A percentile compares a stretch with the other conserved stretches of the same genome.
Conservation (phyloP, 2,113 vertebrate genomes). For the Myodes glareolus region DNA sequence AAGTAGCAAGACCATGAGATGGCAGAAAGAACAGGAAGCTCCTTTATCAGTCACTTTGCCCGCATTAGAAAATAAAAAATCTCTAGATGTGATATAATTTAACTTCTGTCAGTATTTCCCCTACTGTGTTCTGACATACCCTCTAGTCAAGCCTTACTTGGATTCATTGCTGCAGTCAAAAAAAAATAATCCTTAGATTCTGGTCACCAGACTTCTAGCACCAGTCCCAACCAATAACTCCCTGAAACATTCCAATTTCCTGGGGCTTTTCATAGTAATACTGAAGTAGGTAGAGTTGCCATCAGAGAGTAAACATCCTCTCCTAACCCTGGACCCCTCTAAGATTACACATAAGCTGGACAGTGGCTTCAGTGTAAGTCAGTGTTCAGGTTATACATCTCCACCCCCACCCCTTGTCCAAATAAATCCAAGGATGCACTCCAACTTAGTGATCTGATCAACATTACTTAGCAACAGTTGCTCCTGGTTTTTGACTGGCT, state of each 20-base stretch:
- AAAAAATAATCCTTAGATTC: slow-evolving; percentile 80
- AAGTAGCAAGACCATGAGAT: background rate
- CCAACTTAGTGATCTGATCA: background rate
- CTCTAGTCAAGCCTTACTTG: background rate
- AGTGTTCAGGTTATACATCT: background rate
- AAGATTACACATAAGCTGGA: background rate
- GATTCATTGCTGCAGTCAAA: slow-evolving; percentile 64
- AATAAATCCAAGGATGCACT: background rate
- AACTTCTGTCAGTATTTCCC: background rate
- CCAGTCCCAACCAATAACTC: slow-evolving; percentile 37
- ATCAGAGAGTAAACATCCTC: background rate
- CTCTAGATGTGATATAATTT: background rate
- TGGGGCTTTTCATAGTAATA: background rate
- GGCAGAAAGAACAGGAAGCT: background rate
- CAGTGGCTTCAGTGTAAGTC: background rate
- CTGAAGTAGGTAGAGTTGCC: accelerated
- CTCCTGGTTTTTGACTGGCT: background rate
- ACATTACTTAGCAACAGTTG: background rate
- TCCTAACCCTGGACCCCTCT: background rate
- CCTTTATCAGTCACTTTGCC: background rate
- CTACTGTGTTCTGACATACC: background rate
- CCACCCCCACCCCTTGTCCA: background rate
- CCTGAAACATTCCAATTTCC: background rate
- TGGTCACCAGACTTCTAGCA: slow-evolving; percentile 73
- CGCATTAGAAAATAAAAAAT: background rate